phyloP scores from a whole-genome alignment of 2,113 vertebrate species.

The Butastur rufipennis region DNA sequence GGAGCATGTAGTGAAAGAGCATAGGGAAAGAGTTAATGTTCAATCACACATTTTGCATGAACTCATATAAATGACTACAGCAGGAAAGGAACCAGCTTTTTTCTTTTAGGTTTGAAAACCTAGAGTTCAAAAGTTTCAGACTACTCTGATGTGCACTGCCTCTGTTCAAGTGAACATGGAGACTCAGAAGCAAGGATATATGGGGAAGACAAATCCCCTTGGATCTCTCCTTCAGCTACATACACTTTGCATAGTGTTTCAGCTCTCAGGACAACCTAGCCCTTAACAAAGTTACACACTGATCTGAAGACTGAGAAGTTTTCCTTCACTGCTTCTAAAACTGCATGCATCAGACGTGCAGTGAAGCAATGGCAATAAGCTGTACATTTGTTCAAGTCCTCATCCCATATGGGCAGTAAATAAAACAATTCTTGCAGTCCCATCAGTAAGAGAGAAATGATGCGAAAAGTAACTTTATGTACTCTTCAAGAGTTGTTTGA shows the following conservation, averaged over 20 bases:
- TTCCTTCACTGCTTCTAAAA: background rate
- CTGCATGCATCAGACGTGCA: background rate
- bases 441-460: background rate
- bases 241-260: fast-evolving
- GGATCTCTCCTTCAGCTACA: background rate
- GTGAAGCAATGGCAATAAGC: background rate
- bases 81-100: background rate
- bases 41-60: background rate
- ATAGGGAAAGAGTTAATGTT: background rate
- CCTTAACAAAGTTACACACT: background rate
- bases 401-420: background rate
- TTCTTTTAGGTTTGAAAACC: background rate
- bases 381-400: background rate
- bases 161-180: background rate
- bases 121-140: background rate
- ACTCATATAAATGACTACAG: background rate
- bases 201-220: background rate
- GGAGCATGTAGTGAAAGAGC: background rate
- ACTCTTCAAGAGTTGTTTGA: background rate
- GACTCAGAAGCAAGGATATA: background rate
- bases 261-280: background rate
- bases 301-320: background rate
- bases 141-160: background rate
- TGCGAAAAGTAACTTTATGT: background rate
- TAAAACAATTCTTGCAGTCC: background rate